A percentile compares a stretch with the other conserved stretches of the same genome.
These are phyloP conservation scores for Coendou prehensilis DNA, from an alignment of 2,797 vertebrate species.

Conservation along the genomic window DNA sequence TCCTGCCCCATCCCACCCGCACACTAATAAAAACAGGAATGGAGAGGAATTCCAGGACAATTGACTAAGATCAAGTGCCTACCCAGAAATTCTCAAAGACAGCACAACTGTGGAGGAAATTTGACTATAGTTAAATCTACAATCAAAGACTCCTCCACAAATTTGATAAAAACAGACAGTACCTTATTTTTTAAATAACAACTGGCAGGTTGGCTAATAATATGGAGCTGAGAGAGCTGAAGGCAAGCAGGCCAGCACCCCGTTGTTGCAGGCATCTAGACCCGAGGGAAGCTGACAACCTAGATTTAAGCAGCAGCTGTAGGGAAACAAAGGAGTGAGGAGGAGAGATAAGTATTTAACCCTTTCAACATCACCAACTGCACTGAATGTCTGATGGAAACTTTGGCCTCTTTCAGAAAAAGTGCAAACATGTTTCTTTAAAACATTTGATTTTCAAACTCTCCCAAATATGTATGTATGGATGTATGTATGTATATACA, in stretches of 20 bases:
- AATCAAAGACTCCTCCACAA: not conserved
- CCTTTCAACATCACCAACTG: not conserved
- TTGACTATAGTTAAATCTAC: not conserved
- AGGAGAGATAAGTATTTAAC: not conserved
- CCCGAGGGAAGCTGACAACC: not conserved
- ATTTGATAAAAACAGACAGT: not conserved
- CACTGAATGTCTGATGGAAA: not conserved
- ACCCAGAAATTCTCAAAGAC: not conserved
- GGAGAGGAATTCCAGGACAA: not conserved
- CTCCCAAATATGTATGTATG: not conserved
- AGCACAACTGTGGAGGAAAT: not conserved
- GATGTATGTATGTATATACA: not conserved
- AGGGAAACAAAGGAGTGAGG: not conserved
- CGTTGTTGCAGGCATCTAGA: not conserved
- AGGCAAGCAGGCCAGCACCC: not conserved
- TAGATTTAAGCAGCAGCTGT: not conserved
- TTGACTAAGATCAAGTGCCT: not conserved
- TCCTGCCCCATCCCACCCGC: not conserved
- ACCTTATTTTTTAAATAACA: not conserved
- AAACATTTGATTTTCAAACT: not conserved
- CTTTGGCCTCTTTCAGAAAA: not conserved
- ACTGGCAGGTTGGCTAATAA: not conserved
- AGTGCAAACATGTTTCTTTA: not conserved
- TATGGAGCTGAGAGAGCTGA: not conserved
- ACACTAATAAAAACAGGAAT: not conserved